Base-by-base conservation (phyloP, 2,797 vertebrate species). In the Coccyzus lansbergi region DNA sequence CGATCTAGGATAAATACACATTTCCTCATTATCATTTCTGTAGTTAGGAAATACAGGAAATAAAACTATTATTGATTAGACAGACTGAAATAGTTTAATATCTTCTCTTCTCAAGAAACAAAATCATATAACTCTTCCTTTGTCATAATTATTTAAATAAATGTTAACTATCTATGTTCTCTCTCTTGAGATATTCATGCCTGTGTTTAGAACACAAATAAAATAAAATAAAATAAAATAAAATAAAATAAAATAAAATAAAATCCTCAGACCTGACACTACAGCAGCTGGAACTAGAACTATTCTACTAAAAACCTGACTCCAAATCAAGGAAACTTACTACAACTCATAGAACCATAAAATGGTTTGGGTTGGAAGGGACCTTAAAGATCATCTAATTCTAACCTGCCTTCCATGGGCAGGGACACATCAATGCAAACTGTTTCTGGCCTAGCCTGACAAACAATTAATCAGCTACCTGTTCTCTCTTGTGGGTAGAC, bases 31-130 rank as follows among this genome's bases (percentile, higher is more conserved):
- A 86, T 15, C 6, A 44, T 52, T 83, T 77, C 56, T 88, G 22
- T 42, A 64, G 49, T 78, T 81, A 38, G 38, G 38, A 38, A 38
- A 38, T 38, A 67, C 34, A 55, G 65, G 33, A 85, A 93, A 86
- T 46, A 92, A 83, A 92, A 58, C 25, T 59, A 51, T n/a, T 81
- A 52, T 24, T 90, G 52, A 76, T 84, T 63, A 78, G 79, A 64
- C 21, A 69, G 38, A 44, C 31, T 69, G 24, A 67, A 75, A 82
- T 20, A 55, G 26, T 60, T 70, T 51, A 59, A 44, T 33, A 59
- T 4, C 28, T 74, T 91, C 34, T 80, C 29, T 81, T 78, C 17
- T 55, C 53, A 48, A 84, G 53, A 82, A 25, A 3, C 83, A 79
- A 74, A 65, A 25, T 46, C 3, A 80, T 72, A 40, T 48, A 67